These are phyloP conservation scores for Torymus tubicola DNA, from an alignment of 2,888 invertebrate genomes.

Conservation along the genomic window DNA sequence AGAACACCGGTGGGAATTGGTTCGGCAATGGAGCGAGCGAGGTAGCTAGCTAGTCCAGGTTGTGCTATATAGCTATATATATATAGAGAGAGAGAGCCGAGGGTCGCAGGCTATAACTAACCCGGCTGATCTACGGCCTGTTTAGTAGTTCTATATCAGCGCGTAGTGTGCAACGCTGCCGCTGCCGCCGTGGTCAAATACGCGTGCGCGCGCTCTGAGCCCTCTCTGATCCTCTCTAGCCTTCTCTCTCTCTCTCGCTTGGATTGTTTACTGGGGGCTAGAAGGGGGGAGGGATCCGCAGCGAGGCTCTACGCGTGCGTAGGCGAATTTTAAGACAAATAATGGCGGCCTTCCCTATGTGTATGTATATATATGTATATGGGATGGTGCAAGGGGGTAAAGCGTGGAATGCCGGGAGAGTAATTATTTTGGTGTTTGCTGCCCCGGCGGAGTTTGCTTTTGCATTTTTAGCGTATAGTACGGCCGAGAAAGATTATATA, in stretches of 20 bases:
- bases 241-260: neutral
- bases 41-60: neutral
- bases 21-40: slow-evolving; percentile 65
- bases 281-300: neutral
- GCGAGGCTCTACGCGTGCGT: neutral
- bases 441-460: neutral
- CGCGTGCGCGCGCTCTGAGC: slow-evolving; percentile 38
- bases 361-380: too few species aligned
- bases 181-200: slow-evolving; percentile 61
- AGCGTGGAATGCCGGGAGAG: neutral
- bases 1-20: slow-evolving; percentile 76
- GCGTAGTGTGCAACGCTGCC: slow-evolving; percentile 30
- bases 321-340: slow-evolving; percentile 39
- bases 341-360: neutral
- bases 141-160: slow-evolving; percentile 76
- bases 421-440: neutral
- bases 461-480: neutral
- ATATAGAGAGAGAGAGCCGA: slow-evolving; percentile 25
- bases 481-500: too few species aligned
- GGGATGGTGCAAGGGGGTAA: neutral
- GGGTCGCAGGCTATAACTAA: slow-evolving; percentile 71
- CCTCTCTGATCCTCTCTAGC: slow-evolving; percentile 35
- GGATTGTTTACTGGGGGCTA: slow-evolving; percentile 43
- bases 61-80: too few species aligned
- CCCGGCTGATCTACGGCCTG: slow-evolving; percentile 75